Evolutionary conservation across 2,113 vertebrate species (phyloP), one percentile per base, ranked within the genome.

Genomic region (Taxidea taxus): DNA sequence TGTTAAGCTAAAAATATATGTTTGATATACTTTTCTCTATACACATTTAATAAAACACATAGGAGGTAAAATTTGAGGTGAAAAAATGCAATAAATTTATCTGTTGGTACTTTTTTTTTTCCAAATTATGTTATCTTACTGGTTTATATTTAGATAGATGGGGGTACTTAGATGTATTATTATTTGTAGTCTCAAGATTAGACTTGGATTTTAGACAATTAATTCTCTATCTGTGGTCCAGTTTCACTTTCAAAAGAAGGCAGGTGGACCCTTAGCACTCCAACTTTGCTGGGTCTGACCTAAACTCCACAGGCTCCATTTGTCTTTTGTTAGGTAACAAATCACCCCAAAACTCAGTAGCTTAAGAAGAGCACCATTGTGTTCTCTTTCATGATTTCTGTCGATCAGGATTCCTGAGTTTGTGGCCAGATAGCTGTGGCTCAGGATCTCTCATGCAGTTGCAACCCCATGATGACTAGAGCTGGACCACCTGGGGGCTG

Each of bases 221-320:
- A 66, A 81, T 77, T 91, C 51, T 87, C 34, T 80, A 84, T 64
- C 21, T 88, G 42, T 47, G 60, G 11, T 20, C 70, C 86, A 88
- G 84, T 91, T 94, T 87, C 75, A 94, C 77, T 49, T 81, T 91
- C 25, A 70, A 94, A 85, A 81, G 58, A 94, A 91, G 74, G 23
- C 75, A 87, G 89, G 54, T 18, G 21, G 56, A 95, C 16, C 15
- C 16, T 7, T 66, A 89, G 39, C 18, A 68, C 25, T 85, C 12
- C 23, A 96, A 82, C 68, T 47, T 87, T 84, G 49, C 68, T 68
- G 27, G 49, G 25, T 68, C 51, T 92, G 27, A 92, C 60, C 21
- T 83, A 74, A 96, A 91, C 74, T 95, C 74, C 15, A 91, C 13
- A 60, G 60, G 37, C 8, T 96, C 34, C 60, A 89, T 42, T 93